Evolutionary conservation across 1,140 invertebrate genomes (phyloP), one percentile per base, ranked within the genome.

Genomic region (Babylonia areolata): DNA sequence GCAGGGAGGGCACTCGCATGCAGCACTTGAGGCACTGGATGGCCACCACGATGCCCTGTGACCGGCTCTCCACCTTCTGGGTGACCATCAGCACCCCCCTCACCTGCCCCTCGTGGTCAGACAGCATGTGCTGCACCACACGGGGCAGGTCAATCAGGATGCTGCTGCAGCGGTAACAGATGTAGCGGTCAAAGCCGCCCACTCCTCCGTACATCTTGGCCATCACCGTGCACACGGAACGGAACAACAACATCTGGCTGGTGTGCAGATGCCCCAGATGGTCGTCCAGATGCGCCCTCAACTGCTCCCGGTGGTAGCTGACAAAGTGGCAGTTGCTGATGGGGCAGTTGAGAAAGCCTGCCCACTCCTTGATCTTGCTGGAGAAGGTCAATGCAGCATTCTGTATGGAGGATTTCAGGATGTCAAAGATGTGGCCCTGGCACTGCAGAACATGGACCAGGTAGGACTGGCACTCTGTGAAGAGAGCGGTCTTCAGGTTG

Each of bases 111-210:
- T 23, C 20, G 23, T 77, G 75, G 15, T 77, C 75, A 5, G 35
- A 6, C 2, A 17, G 9, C 75, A 77, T 77, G 75, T 77, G 75
- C 37, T 40, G 35, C 1, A 40, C 20, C 20, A 77, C 75, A 1
- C 35, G 37, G 9, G 35, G 12, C 17, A 77, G 11, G 20, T 77
- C 37, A 15, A 77, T 77, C 75, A 77, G 37, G 35, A 77, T 77
- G 75, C 33, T 77, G 75, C 37, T 40, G 75, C 75, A 77, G 75
- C 75, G 37, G 75, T 77, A 77, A 37, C 75, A 77, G 11, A 77
- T 11, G 75, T 40, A 77, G 37, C 75, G 75, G 75, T 77, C 75
- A 28, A 77, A 77, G 75, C 75, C 75, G 2, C 17, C 23, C 11
- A 77, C 75, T 20, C 35, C 37, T 17, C 33, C 75, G 28, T 23